Evolutionary conservation across 2,797 vertebrate genomes (phyloP).

Genomic region (Varecia variegata): DNA sequence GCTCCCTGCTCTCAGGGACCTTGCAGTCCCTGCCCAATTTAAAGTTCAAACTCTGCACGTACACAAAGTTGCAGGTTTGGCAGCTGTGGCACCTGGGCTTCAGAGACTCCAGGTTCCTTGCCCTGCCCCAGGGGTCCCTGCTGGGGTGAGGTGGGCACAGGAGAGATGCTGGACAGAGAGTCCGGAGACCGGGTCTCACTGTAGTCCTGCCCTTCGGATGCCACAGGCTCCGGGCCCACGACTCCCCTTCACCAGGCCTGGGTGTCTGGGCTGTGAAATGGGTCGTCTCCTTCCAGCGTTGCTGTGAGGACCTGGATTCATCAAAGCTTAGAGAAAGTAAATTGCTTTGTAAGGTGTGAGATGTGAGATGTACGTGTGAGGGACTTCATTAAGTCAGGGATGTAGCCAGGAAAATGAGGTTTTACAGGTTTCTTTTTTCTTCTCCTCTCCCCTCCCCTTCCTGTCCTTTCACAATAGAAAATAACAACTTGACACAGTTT

Average conservation of each 20-base stretch:
- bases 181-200: background rate
- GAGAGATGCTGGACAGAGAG: background rate
- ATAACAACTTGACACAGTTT: background rate
- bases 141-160: background rate
- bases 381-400: background rate
- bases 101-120: background rate
- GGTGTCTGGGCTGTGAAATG: background rate
- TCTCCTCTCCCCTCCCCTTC: background rate
- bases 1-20: constrained; percentile 21
- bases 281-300: background rate
- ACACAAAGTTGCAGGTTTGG: background rate
- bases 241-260: background rate
- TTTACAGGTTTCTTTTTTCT: background rate
- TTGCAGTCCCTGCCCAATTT: constrained; percentile 64
- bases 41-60: constrained; percentile 55
- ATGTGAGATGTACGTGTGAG: background rate
- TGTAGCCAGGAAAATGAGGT: background rate
- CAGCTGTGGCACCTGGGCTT: background rate
- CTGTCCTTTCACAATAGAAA: background rate
- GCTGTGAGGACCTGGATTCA: background rate
- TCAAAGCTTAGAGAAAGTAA: background rate
- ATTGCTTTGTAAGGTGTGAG: background rate
- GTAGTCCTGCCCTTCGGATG: background rate
- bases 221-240: background rate
- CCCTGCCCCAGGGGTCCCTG: background rate